Evolutionary conservation across 1,140 invertebrate species (phyloP).

Genomic region (Drosophila kurseongensis): DNA sequence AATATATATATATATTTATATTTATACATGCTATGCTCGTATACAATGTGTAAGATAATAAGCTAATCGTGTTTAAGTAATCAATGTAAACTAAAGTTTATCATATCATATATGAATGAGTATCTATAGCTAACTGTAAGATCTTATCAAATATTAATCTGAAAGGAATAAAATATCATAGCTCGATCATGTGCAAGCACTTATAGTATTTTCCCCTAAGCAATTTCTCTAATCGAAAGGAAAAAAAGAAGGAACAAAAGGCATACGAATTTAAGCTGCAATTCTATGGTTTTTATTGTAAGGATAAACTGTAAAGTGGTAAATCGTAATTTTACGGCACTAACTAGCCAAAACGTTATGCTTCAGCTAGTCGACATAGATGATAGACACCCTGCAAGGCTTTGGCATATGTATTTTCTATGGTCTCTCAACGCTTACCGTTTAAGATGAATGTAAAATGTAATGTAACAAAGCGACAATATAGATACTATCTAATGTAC

Average conservation of each 20-base stretch:
- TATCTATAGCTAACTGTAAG: conserved; percentile 49
- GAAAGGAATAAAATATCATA: conserved; percentile 55
- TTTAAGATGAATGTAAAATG: conserved; percentile 74
- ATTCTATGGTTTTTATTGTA: conserved; percentile 71
- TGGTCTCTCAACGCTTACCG: conserved; percentile 57
- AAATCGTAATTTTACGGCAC: conserved; percentile 51
- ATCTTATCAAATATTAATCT: conserved; percentile 42
- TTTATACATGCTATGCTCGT: conserved; percentile 63
- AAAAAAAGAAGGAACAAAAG: conserved; percentile 28
- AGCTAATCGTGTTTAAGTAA: conserved; percentile 55
- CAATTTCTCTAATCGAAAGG: conserved; percentile 47
- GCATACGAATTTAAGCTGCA: conserved; percentile 79
- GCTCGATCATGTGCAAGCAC: conserved; percentile 61
- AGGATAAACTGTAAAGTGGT: conserved; percentile 43
- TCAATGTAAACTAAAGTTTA: conserved; percentile 65
- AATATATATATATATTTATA: conserved; percentile 52
- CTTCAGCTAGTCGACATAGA: conserved; percentile 75
- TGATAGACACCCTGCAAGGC: conserved; percentile 56
- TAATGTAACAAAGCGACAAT: conserved; percentile 80
- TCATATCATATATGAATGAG: conserved; percentile 73
- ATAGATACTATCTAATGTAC: conserved; percentile 73
- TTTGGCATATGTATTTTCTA: conserved; percentile 71
- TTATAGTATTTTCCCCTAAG: conserved; percentile 58
- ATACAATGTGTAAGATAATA: conserved; percentile 80
- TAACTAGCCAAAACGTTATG: conserved; percentile 48